phyloP scores from a whole-genome alignment of 2,113 vertebrate genomes.

The Lampris megalopsis region DNA sequence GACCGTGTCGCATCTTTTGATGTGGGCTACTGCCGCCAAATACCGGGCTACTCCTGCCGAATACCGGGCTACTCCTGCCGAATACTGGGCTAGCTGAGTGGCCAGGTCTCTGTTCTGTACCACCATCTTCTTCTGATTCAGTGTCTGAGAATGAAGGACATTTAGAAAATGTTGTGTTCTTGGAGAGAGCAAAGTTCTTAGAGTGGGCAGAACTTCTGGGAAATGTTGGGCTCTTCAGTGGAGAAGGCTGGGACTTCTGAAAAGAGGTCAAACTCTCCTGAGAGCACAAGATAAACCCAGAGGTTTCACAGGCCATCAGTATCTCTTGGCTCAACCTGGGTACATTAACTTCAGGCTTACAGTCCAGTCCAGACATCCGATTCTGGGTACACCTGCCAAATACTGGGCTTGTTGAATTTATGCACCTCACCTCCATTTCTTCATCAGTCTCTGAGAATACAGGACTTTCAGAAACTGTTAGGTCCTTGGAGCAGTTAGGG shows the following conservation, averaged over 20 bases:
- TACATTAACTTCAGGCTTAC: fast-evolving
- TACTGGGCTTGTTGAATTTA: slow-evolving; percentile 32
- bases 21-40: not conserved
- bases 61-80: not conserved
- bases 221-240: slow-evolving; percentile 36
- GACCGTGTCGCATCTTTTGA: not conserved
- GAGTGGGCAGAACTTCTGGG: slow-evolving; percentile 24
- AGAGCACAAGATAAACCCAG: slow-evolving; percentile 57
- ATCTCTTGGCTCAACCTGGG: not conserved
- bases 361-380: not conserved
- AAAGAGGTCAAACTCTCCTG: slow-evolving; percentile 54
- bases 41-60: slow-evolving; percentile 1
- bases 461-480: too few species aligned
- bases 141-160: not conserved
- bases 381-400: slow-evolving; percentile 32
- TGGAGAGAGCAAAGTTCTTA: not conserved
- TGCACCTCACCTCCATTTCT: too few species aligned
- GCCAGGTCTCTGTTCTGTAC: fast-evolving
- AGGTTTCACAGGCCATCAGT: slow-evolving; percentile 74
- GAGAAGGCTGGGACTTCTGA: not conserved
- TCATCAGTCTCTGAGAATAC: too few species aligned
- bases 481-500: too few species aligned
- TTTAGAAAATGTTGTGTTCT: not conserved
- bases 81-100: slow-evolving; percentile 6
- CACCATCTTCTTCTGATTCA: not conserved